These are phyloP conservation scores for Dasyprocta punctata DNA, from an alignment of 2,113 vertebrate genomes.

Conservation along the genomic window DNA sequence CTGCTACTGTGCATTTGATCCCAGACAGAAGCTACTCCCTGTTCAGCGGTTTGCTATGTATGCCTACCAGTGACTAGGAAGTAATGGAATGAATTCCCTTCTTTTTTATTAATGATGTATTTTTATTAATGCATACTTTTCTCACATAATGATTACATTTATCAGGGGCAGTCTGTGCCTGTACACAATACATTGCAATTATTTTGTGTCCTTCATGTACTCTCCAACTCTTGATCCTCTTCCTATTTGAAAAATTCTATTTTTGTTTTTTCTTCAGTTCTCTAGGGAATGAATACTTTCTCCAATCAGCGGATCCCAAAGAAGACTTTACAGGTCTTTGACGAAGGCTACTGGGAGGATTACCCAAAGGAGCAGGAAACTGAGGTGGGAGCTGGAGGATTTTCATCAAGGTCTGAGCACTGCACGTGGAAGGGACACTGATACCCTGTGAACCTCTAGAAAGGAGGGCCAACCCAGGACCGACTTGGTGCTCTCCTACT, in stretches of 20 bases:
- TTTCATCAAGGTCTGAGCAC: not conserved
- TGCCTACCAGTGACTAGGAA: not conserved
- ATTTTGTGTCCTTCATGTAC: not conserved
- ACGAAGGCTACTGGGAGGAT: not conserved
- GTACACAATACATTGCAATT: not conserved
- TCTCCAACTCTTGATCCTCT: not conserved
- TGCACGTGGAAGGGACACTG: not conserved
- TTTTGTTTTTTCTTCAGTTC: not conserved
- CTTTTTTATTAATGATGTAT: not conserved
- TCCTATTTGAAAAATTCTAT: not conserved
- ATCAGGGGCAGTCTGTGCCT: not conserved
- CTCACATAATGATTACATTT: not conserved
- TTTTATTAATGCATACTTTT: not conserved
- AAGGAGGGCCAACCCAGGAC: not conserved
- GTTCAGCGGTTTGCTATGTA: not conserved
- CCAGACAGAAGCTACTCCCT: not conserved
- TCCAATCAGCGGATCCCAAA: not conserved
- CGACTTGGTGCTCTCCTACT: too few species aligned
- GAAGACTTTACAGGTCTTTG: not conserved
- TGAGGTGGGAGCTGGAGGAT: rapidly evolving
- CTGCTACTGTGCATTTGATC: too few species aligned
- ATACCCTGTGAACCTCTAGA: not conserved
- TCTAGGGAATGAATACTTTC: not conserved
- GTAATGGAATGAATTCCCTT: not conserved
- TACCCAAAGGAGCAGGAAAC: not conserved